Conservation (phyloP, 2,797 vertebrate genomes). For the Linurgus olivaceus region DNA sequence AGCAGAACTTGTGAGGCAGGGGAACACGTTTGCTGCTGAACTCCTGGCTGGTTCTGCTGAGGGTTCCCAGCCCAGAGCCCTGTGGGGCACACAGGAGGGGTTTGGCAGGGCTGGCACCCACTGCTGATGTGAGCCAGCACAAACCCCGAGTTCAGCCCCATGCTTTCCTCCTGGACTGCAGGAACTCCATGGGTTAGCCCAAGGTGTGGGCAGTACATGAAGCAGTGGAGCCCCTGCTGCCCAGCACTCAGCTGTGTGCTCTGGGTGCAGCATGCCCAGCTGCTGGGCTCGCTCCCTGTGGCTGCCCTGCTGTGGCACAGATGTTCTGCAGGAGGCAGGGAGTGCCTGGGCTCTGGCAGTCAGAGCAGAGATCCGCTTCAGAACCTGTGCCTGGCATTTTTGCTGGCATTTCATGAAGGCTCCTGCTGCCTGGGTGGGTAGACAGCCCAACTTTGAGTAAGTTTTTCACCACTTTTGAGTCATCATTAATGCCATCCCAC, state of each 20-base stretch:
- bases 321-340: neutral
- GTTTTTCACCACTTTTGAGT: neutral
- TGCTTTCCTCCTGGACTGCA: neutral
- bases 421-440: neutral
- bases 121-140: neutral
- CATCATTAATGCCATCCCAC: constrained; percentile 27
- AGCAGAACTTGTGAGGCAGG: neutral
- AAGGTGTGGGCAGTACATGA: neutral
- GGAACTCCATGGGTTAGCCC: neutral
- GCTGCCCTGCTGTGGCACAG: neutral
- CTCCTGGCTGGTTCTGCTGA: neutral
- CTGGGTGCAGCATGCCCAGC: rapidly evolving
- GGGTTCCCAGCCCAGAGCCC: neutral
- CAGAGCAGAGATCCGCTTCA: neutral
- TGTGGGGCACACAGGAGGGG: neutral
- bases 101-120: neutral
- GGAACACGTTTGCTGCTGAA: neutral
- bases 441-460: neutral
- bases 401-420: neutral
- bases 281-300: neutral
- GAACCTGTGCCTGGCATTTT: neutral
- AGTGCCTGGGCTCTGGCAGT: neutral
- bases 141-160: neutral
- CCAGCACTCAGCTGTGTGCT: neutral
- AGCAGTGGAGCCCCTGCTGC: neutral